These are phyloP conservation scores for Drosophila azteca DNA, from an alignment of 1,140 invertebrate genomes.

Conservation along the genomic window DNA sequence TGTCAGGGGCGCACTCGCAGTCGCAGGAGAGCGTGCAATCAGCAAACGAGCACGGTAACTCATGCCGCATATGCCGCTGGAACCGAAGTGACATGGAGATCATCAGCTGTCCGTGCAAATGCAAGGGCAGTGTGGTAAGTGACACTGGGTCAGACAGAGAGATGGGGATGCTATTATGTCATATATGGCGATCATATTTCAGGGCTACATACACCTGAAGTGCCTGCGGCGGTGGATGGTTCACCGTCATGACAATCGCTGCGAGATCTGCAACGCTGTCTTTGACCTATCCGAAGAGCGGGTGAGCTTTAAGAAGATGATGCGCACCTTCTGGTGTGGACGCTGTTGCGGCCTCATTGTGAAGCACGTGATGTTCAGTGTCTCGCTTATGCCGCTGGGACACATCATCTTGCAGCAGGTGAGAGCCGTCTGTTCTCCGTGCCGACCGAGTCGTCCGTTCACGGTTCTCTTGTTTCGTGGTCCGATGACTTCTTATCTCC, in stretches of 20 bases:
- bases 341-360: constrained; percentile 70
- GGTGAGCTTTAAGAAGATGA: constrained; percentile 65
- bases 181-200: neutral
- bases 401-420: constrained; percentile 78
- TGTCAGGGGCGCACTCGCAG: neutral
- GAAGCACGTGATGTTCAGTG: constrained; percentile 69
- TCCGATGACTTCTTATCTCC: constrained; percentile 29
- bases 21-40: constrained; percentile 57
- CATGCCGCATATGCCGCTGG: constrained; percentile 79
- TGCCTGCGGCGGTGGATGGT: constrained; percentile 78
- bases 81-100: constrained; percentile 75
- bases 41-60: constrained; percentile 66
- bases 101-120: constrained; percentile 71
- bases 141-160: too few relatives aligned
- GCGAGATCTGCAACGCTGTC: constrained; percentile 64
- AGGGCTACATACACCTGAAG: constrained; percentile 75
- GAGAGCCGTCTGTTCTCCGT: constrained; percentile 3
- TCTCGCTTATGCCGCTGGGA: constrained; percentile 69
- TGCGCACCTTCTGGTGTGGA: constrained; percentile 64
- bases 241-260: constrained; percentile 71
- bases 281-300: constrained; percentile 66
- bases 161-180: too few relatives aligned
- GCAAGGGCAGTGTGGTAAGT: constrained; percentile 79
- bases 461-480: neutral
- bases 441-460: too few relatives aligned